Conservation (phyloP, 2,888 invertebrate genomes). For the Pristionchus entomophagus region DNA sequence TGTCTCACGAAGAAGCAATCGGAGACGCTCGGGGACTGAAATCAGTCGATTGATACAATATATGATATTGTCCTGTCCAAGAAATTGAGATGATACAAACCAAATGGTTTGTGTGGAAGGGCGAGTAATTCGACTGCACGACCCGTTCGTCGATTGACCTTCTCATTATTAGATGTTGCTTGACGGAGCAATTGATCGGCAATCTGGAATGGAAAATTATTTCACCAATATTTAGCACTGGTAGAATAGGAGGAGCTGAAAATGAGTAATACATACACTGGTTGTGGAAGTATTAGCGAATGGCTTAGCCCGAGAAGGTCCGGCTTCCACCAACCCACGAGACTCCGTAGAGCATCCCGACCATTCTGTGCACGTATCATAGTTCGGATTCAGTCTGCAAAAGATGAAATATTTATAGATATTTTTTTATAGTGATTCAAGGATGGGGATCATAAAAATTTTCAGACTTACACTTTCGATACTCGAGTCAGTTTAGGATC, state of each 20-base stretch:
- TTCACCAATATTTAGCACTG: too few species aligned
- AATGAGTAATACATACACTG: neutral
- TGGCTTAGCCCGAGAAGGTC: neutral
- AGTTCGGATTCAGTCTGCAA: constrained; percentile 42
- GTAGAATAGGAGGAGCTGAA: too few species aligned
- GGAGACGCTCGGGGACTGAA: constrained; percentile 42
- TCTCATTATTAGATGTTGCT: neutral
- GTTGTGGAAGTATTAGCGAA: neutral
- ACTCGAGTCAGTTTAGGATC: neutral
- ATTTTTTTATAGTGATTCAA: too few species aligned
- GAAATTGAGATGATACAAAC: neutral
- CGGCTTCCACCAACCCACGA: neutral
- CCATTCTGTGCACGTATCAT: constrained; percentile 45
- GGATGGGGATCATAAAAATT: neutral
- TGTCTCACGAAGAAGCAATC: constrained; percentile 44
- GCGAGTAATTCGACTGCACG: constrained; percentile 22
- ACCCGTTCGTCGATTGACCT: neutral
- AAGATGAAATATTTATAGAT: too few species aligned
- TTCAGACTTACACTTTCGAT: neutral
- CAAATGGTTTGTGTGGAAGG: neutral
- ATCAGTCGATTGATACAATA: neutral
- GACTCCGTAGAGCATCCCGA: neutral
- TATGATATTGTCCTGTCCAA: neutral
- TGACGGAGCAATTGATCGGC: constrained; percentile 27
- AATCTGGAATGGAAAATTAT: neutral